Percentiles rank a stretch among this genome's conserved stretches.
These are phyloP conservation scores for Scrobipalpa atriplicella DNA, from an alignment of 2,888 invertebrate species.

Conservation along the genomic window DNA sequence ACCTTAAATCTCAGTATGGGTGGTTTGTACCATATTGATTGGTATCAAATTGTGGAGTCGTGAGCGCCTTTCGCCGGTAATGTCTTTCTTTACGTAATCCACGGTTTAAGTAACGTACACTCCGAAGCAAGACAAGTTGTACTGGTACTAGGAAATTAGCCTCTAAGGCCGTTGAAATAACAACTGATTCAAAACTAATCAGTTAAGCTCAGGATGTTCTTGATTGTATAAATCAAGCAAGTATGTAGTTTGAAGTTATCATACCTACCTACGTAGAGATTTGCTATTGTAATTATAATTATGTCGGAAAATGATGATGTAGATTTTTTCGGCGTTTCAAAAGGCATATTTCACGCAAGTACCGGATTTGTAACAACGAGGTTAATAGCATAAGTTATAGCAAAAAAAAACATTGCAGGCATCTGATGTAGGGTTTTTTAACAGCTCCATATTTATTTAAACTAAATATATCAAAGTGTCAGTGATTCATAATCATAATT, in stretches of 20 bases:
- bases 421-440: too few relatives aligned
- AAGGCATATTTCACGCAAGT: neutral
- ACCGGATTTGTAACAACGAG: too few relatives aligned
- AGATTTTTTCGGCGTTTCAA: neutral
- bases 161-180: neutral
- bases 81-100: conserved; percentile 74
- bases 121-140: neutral
- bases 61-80: conserved; percentile 69
- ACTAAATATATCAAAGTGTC: too few relatives aligned
- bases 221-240: neutral
- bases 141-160: neutral
- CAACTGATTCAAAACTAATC: neutral
- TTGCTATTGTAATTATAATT: neutral
- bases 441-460: too few relatives aligned
- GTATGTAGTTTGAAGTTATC: neutral
- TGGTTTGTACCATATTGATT: conserved; percentile 62
- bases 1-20: conserved; percentile 40
- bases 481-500: too few relatives aligned
- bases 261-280: neutral
- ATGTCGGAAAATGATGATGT: neutral
- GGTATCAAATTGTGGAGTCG: conserved; percentile 74
- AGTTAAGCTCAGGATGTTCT: neutral
- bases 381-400: too few relatives aligned
- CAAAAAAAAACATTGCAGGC: too few relatives aligned
- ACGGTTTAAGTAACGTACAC: conserved; percentile 25